Evolutionary conservation across 2,888 invertebrate genomes (phyloP).

Genomic region (Erpobdella octoculata): DNA sequence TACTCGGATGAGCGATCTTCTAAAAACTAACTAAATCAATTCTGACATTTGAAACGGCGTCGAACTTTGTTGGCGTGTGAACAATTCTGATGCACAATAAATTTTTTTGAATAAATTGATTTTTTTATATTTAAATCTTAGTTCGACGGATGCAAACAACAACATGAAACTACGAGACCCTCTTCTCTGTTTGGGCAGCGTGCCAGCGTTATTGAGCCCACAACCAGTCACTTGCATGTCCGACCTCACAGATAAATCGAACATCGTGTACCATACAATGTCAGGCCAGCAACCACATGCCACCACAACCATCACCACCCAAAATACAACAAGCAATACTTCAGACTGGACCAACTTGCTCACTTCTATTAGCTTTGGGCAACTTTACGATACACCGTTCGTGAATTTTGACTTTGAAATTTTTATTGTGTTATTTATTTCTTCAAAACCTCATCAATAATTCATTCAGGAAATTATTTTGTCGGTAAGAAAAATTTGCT

Average conservation of each 20-base stretch:
- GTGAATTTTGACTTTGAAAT: not conserved
- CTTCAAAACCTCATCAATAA: not conserved
- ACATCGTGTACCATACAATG: not conserved
- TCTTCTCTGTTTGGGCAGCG: conserved; percentile 9
- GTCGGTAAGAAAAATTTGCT: not conserved
- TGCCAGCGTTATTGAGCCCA: not conserved
- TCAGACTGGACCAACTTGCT: conserved; percentile 27
- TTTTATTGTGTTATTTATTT: not conserved
- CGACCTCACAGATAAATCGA: not conserved
- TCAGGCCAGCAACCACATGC: not conserved
- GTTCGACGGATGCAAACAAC: not conserved
- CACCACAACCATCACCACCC: not conserved
- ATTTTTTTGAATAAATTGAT: too few species aligned
- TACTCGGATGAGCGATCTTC: too few species aligned
- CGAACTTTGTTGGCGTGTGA: too few species aligned
- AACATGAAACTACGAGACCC: conserved; percentile 3
- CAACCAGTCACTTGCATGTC: not conserved
- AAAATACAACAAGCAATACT: not conserved
- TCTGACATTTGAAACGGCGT: too few species aligned
- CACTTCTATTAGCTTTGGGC: conserved; percentile 24
- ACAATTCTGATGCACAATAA: too few species aligned
- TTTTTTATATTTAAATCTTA: too few species aligned
- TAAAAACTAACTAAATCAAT: too few species aligned
- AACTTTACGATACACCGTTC: conserved; percentile 26
- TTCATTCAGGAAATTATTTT: not conserved